These are phyloP conservation scores for Dendrophyllia cribrosa DNA, from an alignment of 64 coral and sea anemone species.

Conservation along the genomic window DNA sequence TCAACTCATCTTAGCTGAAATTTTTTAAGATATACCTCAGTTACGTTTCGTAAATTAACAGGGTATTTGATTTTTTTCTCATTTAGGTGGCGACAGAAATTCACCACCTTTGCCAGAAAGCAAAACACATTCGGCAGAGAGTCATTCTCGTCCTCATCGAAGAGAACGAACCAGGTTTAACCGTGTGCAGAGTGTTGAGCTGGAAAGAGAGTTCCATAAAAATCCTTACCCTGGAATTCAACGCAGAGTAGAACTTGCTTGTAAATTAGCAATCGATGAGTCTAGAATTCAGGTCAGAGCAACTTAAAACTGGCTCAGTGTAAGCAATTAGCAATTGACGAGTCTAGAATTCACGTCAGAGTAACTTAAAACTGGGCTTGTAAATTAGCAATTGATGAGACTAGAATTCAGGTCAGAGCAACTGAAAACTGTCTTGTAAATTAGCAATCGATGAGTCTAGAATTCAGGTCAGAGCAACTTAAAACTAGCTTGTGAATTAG, in stretches of 20 bases:
- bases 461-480: slow-evolving; percentile 4
- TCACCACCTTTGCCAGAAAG: neutral
- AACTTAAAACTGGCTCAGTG: slow-evolving; percentile 47
- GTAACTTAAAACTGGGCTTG: slow-evolving; percentile 47
- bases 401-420: slow-evolving; percentile 66
- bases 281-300: slow-evolving; percentile 67
- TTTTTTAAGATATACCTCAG: too few relatives aligned
- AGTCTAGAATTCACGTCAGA: slow-evolving; percentile 66
- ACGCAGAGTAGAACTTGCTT: slow-evolving; percentile 53
- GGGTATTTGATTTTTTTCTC: too few relatives aligned
- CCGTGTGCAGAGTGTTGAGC: slow-evolving; percentile 15
- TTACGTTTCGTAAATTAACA: too few relatives aligned
- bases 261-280: slow-evolving; percentile 68
- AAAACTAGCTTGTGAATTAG: too few relatives aligned
- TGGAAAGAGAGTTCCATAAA: slow-evolving; percentile 68
- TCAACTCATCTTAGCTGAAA: too few relatives aligned
- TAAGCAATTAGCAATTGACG: slow-evolving; percentile 64
- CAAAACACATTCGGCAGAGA: neutral
- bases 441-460: slow-evolving; percentile 68
- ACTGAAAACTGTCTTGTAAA: slow-evolving; percentile 43
- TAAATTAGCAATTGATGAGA: slow-evolving; percentile 64
- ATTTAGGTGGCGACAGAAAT: neutral
- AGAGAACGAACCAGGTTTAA: slow-evolving; percentile 42
- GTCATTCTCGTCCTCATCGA: neutral
- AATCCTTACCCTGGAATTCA: slow-evolving; percentile 62